Base-by-base conservation (phyloP, 1,140 invertebrate genomes). In the Neuroterus valhalla region DNA sequence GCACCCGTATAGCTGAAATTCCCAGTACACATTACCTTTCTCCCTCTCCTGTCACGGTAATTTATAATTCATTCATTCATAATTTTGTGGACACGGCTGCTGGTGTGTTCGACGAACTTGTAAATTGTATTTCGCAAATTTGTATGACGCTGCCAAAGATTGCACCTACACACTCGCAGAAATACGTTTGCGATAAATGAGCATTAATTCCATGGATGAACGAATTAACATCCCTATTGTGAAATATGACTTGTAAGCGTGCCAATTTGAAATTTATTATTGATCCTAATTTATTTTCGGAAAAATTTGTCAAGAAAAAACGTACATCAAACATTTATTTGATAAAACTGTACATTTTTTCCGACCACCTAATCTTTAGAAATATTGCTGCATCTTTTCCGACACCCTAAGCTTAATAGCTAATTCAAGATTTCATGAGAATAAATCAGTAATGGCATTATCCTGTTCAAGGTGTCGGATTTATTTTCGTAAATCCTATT, bases 61-160 rank as follows among this genome's bases (percentile, higher is more conserved):
- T 83, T 83, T 81, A 81, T 83, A 78, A 83, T 83, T 83, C 76
- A 83, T 81, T 55, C 80, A 81, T 83, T 81, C 78, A 81, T 83
- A 77, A 81, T 81, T 76, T 78, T 66, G 2, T 5, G 21, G 1
- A 31, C 26, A 10, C 21, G 2, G 11, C 52, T 26, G 23, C 15
- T 55, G 23, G 52, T 55, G 23, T 55, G 52, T 55, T 55, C 52
- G 52, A 55, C 21, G 52, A 55, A 23, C 12, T 55, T 55, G 52
- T 55, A 55, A 55, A 55, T 55, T 55, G 14, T 55, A 55, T 55
- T 55, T 50, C 15, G 11, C 52, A 23, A 55, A 55, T 55, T 55
- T 14, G 3, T 2, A 14, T 55, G 52, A 31, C 52, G 23, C 15
- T 26, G 23, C 3, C 23, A 55, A 55, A 55, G 23, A 55, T 55